Percentiles rank a stretch among this genome's conserved stretches.
Evolutionary conservation across 2,888 invertebrate genomes (phyloP).

Genomic region (Agrotis puta): DNA sequence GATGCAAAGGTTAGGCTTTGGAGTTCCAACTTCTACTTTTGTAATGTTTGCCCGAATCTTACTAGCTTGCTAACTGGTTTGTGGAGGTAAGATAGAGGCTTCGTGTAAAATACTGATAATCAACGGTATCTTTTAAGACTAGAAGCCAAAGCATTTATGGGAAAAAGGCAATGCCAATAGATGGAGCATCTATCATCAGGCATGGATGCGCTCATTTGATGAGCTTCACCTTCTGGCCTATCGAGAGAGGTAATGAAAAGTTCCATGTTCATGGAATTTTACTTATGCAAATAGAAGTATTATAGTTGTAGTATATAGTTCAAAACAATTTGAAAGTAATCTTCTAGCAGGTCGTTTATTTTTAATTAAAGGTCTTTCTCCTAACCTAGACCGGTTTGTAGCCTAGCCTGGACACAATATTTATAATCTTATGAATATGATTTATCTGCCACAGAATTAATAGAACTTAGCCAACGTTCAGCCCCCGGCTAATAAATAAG

Average conservation of each 20-base stretch:
- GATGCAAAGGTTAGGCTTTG: background rate
- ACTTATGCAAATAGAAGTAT: background rate
- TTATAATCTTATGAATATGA: constrained; percentile 29
- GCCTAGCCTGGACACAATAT: background rate
- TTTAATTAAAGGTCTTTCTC: too few species aligned
- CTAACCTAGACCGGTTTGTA: background rate
- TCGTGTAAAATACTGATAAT: background rate
- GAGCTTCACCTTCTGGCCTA: background rate
- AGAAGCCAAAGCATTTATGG: too few species aligned
- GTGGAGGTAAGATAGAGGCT: background rate
- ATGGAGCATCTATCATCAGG: too few species aligned
- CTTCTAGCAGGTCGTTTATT: background rate
- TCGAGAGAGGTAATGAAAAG: too few species aligned
- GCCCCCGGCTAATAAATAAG: constrained; percentile 49
- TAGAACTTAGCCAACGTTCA: constrained; percentile 42
- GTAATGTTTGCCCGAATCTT: too few species aligned
- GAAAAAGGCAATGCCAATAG: too few species aligned
- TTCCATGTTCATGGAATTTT: too few species aligned
- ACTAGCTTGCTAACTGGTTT: background rate
- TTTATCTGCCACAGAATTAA: constrained; percentile 40
- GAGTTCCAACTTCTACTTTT: background rate
- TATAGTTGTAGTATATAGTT: too few species aligned
- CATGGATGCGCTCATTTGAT: background rate
- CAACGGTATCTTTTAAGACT: background rate
- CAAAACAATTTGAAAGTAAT: background rate